Percentiles rank a stretch among this genome's conserved stretches.
Conservation (phyloP, 2,888 invertebrate genomes). For the Drosophila macrospina region DNA sequence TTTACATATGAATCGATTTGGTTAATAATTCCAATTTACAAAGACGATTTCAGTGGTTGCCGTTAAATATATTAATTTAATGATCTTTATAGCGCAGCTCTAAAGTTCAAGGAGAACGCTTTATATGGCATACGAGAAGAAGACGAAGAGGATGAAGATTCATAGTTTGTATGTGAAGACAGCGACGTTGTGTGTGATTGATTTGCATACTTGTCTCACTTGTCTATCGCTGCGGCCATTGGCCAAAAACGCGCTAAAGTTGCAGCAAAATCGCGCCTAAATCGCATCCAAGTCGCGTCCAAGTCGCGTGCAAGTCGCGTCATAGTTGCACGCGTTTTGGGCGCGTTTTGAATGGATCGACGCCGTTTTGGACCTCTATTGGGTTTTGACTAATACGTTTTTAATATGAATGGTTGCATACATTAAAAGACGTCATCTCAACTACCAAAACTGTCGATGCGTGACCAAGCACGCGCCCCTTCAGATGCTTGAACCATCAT, state of each 20-base stretch:
- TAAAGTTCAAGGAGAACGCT: conserved; percentile 74
- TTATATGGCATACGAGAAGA: conserved; percentile 8
- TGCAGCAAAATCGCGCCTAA: conserved; percentile 2
- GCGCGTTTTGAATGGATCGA: conserved; percentile 32
- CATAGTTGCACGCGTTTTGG: conserved; percentile 33
- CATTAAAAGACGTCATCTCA: conserved; percentile 44
- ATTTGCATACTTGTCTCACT: conserved; percentile 61
- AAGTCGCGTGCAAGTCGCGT: conserved; percentile 9
- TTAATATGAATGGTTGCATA: conserved; percentile 67
- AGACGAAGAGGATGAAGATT: conserved; percentile 14
- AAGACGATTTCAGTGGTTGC: conserved; percentile 24
- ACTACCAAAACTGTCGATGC: conserved; percentile 33
- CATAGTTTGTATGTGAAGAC: conserved; percentile 23
- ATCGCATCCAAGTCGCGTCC: conserved; percentile 4
- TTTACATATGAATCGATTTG: conserved; percentile 15
- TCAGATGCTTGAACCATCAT: conserved; percentile 25
- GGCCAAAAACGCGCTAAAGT: conserved; percentile 34
- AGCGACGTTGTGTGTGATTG: conserved; percentile 27
- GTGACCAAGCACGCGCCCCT: conserved; percentile 47
- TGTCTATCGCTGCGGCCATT: conserved; percentile 13
- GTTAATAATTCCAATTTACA: conserved; percentile 38
- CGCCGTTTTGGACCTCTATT: conserved; percentile 17
- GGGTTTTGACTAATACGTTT: conserved; percentile 66
- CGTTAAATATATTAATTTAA: conserved; percentile 27
- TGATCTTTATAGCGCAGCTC: conserved; percentile 48